Evolutionary conservation across 2,113 vertebrate species (phyloP).

Genomic region (Paramisgurnus dabryanus): DNA sequence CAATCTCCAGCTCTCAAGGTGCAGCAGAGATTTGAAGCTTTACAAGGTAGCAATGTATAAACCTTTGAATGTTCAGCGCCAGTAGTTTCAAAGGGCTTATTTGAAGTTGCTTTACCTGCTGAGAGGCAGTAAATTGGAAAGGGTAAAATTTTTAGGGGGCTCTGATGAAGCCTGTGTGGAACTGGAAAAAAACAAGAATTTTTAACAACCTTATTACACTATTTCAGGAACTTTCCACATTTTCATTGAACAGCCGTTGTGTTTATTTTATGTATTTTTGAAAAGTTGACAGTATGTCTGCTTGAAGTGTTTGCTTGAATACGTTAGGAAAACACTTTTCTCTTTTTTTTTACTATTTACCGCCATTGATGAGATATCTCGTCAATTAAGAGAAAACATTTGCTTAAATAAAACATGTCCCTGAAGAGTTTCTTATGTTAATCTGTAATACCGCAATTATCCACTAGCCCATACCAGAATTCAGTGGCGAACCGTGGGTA

Average conservation of each 20-base stretch:
- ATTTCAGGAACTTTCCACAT: constrained; percentile 5
- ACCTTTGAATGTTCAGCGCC: constrained; percentile 52
- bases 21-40: constrained; percentile 54
- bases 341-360: no score
- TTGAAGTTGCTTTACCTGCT: constrained; percentile 52
- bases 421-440: no score
- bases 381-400: no score
- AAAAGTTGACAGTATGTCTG: no score
- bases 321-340: no score
- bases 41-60: constrained; percentile 48
- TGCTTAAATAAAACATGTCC: no score
- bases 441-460: no score
- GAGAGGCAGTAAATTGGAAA: constrained; percentile 23
- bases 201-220: constrained; percentile 1
- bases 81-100: constrained; percentile 46
- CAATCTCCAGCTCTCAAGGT: constrained; percentile 41
- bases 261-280: not conserved
- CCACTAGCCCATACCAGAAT: no score
- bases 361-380: no score
- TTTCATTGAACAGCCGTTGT: constrained; percentile 4
- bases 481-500: no score
- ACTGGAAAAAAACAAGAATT: constrained; percentile 7
- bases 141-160: not conserved
- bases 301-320: no score
- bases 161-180: not conserved